Base-by-base conservation (phyloP, 1,140 invertebrate species). In the Chymomyza costata region DNA sequence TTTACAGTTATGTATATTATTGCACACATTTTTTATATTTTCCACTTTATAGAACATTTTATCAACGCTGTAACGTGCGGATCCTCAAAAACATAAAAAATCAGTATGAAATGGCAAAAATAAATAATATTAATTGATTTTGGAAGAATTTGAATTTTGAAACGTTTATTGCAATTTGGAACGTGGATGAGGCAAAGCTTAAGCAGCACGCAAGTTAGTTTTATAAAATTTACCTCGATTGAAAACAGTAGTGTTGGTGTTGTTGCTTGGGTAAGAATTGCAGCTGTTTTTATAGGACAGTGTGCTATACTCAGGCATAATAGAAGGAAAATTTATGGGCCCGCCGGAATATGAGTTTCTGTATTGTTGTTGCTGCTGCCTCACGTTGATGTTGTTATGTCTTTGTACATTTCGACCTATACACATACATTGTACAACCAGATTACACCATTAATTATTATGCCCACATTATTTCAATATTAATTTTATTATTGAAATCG, bases 261-360 rank as follows among this genome's bases (percentile, higher is more conserved):
- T 60, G 54, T 49, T 47, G 54, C 28, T 62, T n/a, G n/a, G n/a
- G n/a, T n/a, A n/a, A n/a, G n/a, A n/a, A n/a, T n/a, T n/a, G n/a
- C n/a, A n/a, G 34, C 13, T 53, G 53, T 44, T 48, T 50, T 47
- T 47, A 58, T 64, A 51, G 62, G 57, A 63, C 53, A 62, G 64
- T 54, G 69, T 57, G 44, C 58, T 76, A 76, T 65, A 76, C 69
- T 70, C 63, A 60, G 66, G 48, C 35, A 46, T 17, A 31, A 48
- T 58, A 30, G 46, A 21, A n/a, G n/a, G n/a, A n/a, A 49, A 56
- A 61, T 45, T 61, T 58, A 48, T 54, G 39, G 31, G 54, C 69
- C 70, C 70, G 39, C 52, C 52, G 34, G 73, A 67, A 50, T 78
- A 80, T 32, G 73, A 78, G 67, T 78, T 80, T 76, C 73, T 80